phyloP scores from a whole-genome alignment of 2,113 vertebrate species.

The Notechis scutatus region DNA sequence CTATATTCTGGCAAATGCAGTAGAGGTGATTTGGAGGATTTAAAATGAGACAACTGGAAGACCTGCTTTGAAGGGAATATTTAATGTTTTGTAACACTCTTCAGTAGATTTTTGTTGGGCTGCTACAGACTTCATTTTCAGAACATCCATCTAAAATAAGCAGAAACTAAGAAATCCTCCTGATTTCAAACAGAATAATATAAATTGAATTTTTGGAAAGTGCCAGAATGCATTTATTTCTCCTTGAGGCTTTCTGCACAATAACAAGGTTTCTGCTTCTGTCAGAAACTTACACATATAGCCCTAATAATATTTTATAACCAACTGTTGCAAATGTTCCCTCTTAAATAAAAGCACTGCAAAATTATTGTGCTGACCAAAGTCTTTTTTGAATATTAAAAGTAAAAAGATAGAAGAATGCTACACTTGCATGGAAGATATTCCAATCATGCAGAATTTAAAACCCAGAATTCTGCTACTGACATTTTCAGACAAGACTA shows the following conservation, averaged over 20 bases:
- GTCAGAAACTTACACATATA: not conserved
- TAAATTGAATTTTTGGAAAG: constrained; percentile 5
- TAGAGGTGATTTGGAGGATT: not conserved
- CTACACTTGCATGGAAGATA: constrained; percentile 13
- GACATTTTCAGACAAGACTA: constrained; percentile 14
- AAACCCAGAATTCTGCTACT: not conserved
- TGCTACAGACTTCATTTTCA: constrained; percentile 17
- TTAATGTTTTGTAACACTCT: constrained; percentile 34
- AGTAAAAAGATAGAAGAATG: constrained; percentile 21
- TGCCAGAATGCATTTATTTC: not conserved
- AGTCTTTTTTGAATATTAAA: constrained; percentile 13
- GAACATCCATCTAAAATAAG: constrained; percentile 16
- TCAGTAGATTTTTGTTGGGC: not conserved
- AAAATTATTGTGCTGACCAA: constrained; percentile 38
- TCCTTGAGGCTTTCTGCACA: not conserved
- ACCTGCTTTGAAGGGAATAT: constrained; percentile 20
- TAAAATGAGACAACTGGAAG: constrained; percentile 20
- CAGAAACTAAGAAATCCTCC: not conserved
- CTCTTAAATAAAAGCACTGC: constrained; percentile 11
- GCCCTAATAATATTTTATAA: constrained; percentile 33
- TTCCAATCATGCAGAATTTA: not conserved
- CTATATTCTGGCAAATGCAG: not conserved
- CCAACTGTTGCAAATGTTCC: constrained; percentile 23
- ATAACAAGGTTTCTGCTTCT: not conserved
- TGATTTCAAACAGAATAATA: constrained; percentile 2